Base-by-base conservation (phyloP, 2,113 vertebrate genomes). In the Entomyzon cyanotis region DNA sequence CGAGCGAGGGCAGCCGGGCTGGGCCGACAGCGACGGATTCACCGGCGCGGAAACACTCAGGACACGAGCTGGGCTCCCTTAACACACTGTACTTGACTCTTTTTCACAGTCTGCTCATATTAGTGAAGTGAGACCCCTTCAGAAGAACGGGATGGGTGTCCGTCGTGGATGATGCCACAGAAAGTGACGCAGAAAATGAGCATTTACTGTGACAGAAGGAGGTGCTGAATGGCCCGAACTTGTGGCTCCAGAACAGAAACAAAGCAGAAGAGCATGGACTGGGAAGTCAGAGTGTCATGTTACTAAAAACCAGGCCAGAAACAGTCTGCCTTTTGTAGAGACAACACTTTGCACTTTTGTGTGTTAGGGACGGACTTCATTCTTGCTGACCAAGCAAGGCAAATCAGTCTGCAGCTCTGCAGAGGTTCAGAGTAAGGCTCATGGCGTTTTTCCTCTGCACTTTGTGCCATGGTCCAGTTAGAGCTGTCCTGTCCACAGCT, bases 11-110 rank as follows among this genome's bases (percentile, higher is more conserved):
- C 16, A 7, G 70, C 82, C 71, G 42, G 23, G 35, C 52, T 0
- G 68, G 59, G 33, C 59, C 0, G 14, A 27, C 56, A 4, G 10
- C 69, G 18, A 0, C 2, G 7, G 15, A 3, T 10, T 6, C 44
- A 4, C 15, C 49, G 11, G 0, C 76, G 3, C 47, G 5, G 11
- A 28, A 41, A 17, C 67, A 3, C 10, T 3, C 15, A 0, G 12
- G 9, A 5, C 52, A 8, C 3, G 5, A 22, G 13, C 19, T 18
- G 59, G 35, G 39, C 27, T 44, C 65, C 46, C 52, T 44, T 27
- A n/a, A 9, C 53, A 2, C 11, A 3, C 15, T 17, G 1, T 25
- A 4, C 19, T 5, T 3, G 1, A 19, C 9, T 10, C 5, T 42
- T 76, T 49, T 8, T 24, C 31, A 55, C 44, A 10, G 11, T 35